Evolutionary conservation across 2,888 invertebrate genomes (phyloP), one percentile per base, ranked within the genome.

Genomic region (Allygus modestus): DNA sequence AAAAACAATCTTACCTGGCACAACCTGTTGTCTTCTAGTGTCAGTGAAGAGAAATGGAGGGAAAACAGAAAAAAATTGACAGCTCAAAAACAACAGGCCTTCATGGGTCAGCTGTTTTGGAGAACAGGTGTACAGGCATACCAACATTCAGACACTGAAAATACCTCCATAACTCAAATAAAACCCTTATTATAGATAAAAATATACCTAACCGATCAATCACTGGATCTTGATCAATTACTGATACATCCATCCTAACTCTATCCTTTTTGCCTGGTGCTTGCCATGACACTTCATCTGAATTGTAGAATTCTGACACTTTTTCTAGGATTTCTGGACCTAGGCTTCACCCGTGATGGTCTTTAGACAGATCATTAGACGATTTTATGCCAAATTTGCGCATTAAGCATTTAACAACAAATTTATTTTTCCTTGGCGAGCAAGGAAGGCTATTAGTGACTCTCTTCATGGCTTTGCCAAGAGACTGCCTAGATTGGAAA

Each of bases 151-250:
- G 23, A 69, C 28, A 69, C 28, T 69, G 28, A 69, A 69, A 23
- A 5, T 69, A 69, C 69, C 69, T 69, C 69, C 28, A 26, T 69
- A 69, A 69, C 20, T 23, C 23, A n/a, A 23, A 69, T 69, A 69
- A 23, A 23, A 69, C 69, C 69, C 69, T 69, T 69, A 69, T 69
- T 69, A 69, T n/a, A 26, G 28, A 69, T n/a, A 69, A 69, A 69
- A 23, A 23, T 15, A n/a, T 5, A n/a, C 28, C 69, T 4, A 26
- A 69, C 69, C 28, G 69, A 69, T 69, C 69, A 69, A 69, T 69
- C 28, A 69, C 69, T 69, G 69, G 69, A 26, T 69, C 23, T n/a
- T 69, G 69, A 69, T 69, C 69, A 69, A 69, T 69, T 69, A 69
- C 69, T 69, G 69, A 37, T 37, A 37, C 37, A 37, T 37, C 37